Evolutionary conservation across 2,113 vertebrate genomes (phyloP).

Genomic region (Pedionomus torquatus): DNA sequence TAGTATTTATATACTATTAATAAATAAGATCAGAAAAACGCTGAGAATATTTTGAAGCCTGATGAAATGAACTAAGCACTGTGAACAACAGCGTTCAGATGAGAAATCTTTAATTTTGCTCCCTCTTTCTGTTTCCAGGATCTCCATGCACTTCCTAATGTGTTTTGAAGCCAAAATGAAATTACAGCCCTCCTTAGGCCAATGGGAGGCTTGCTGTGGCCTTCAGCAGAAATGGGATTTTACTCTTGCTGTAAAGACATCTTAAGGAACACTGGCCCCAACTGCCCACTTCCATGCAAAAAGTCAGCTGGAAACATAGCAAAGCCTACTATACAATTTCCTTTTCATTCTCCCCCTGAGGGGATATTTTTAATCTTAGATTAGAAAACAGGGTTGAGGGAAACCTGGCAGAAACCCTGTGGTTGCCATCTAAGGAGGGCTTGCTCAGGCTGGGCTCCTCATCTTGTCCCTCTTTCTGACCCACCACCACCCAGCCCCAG

Average conservation of each 20-base stretch:
- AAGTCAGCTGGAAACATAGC: conserved; percentile 25
- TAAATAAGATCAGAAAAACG: background rate
- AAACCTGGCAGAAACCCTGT: background rate
- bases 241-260: background rate
- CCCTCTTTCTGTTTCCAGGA: background rate
- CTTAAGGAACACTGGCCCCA: background rate
- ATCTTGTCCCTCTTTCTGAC: background rate
- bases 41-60: background rate
- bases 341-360: background rate
- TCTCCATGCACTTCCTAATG: background rate
- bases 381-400: background rate
- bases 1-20: background rate
- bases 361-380: conserved; percentile 18
- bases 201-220: background rate
- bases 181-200: background rate
- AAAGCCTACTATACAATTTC: conserved; percentile 38
- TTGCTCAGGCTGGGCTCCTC: background rate
- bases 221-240: background rate
- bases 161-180: background rate
- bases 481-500: background rate
- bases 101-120: background rate
- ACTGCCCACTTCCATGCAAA: conserved; percentile 24
- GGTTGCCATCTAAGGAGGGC: background rate
- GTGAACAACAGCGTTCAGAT: background rate
- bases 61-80: background rate